These are phyloP conservation scores for Oxytorus armatus DNA, from an alignment of 2,888 invertebrate genomes.

Conservation along the genomic window DNA sequence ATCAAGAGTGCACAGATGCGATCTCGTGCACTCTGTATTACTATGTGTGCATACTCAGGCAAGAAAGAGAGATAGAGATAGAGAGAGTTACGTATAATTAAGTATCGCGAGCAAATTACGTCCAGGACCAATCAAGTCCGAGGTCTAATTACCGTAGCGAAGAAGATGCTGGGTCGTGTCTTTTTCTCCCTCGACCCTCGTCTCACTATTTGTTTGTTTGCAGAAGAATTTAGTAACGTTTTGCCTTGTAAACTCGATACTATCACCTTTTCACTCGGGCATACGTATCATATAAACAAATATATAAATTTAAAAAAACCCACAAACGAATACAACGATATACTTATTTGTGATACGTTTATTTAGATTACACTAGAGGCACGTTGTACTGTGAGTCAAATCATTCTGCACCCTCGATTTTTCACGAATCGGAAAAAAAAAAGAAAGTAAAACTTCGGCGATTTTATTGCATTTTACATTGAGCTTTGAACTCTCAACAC, in stretches of 20 bases:
- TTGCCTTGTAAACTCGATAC: constrained; percentile 66
- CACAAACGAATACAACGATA: too few species aligned
- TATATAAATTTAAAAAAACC: background rate
- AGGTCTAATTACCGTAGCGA: constrained; percentile 77
- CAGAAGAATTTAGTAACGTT: constrained; percentile 68
- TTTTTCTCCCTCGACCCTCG: constrained; percentile 19
- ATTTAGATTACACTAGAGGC: too few species aligned
- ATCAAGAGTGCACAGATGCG: constrained; percentile 20
- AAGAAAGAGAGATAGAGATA: constrained; percentile 12
- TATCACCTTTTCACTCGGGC: constrained; percentile 3
- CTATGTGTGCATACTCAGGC: constrained; percentile 1
- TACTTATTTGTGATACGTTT: too few species aligned
- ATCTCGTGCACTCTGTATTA: constrained; percentile 21
- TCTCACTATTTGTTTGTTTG: constrained; percentile 72
- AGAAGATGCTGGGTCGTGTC: constrained; percentile 69
- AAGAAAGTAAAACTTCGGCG: too few species aligned
- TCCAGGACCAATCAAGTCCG: constrained; percentile 73
- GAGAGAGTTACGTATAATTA: constrained; percentile 77
- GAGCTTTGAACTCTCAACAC: too few species aligned
- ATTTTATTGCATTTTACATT: too few species aligned
- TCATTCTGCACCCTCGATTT: too few species aligned
- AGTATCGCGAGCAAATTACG: constrained; percentile 75
- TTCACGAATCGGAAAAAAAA: too few species aligned
- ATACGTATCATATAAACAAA: background rate
- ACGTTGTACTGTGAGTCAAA: too few species aligned